Conservation (phyloP, 2,888 invertebrate species). For the Nemotelus nigrinus region DNA sequence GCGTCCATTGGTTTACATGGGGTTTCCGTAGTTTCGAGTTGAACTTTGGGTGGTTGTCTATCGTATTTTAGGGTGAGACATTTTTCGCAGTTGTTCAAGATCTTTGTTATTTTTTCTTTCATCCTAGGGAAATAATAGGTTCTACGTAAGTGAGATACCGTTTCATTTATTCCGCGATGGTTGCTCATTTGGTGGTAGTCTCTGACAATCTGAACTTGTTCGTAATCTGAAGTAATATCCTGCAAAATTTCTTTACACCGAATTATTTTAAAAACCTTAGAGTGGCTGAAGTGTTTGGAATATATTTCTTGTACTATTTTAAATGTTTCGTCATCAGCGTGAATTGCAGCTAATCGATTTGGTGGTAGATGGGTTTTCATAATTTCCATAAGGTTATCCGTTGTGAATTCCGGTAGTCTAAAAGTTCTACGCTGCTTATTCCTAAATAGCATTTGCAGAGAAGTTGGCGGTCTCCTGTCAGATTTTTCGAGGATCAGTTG, state of each 20-base stretch:
- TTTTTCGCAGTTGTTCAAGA: conserved; percentile 42
- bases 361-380: conserved; percentile 50
- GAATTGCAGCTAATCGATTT: conserved; percentile 51
- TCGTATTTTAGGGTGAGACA: conserved; percentile 44
- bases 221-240: conserved; percentile 39
- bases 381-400: conserved; percentile 47
- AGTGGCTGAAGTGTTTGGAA: conserved; percentile 34
- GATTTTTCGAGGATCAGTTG: conserved; percentile 46
- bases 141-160: conserved; percentile 37
- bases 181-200: conserved; percentile 42
- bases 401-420: conserved; percentile 43
- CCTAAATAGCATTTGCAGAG: conserved; percentile 48
- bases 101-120: conserved; percentile 38
- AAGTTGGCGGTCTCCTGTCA: conserved; percentile 39
- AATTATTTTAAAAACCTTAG: conserved; percentile 19
- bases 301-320: conserved; percentile 48
- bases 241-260: conserved; percentile 4
- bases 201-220: conserved; percentile 43
- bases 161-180: conserved; percentile 43
- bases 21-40: conserved; percentile 39
- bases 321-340: conserved; percentile 51
- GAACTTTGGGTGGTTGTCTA: conserved; percentile 46
- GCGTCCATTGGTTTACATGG: conserved; percentile 43
- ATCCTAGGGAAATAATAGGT: conserved; percentile 40
- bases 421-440: conserved; percentile 51